Evolutionary conservation across 2,113 vertebrate species (phyloP).

Genomic region (Mormoops blainvillei): DNA sequence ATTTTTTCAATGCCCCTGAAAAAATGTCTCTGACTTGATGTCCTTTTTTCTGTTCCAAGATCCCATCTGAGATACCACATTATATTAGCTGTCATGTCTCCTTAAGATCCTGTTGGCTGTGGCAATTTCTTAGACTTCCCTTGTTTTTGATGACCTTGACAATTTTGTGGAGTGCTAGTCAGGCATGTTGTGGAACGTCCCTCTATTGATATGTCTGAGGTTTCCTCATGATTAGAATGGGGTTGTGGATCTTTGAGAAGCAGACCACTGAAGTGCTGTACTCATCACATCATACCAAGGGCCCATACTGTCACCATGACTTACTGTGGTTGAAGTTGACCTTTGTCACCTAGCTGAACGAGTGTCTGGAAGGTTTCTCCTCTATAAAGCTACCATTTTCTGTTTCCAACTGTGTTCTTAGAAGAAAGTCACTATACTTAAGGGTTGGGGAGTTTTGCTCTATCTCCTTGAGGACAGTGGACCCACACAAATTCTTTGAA

Average conservation of each 20-base stretch:
- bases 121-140: neutral
- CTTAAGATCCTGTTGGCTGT: neutral
- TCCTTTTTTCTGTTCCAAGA: neutral
- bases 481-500: neutral
- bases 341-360: neutral
- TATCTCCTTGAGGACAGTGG: neutral
- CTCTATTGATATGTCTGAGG: neutral
- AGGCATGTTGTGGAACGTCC: neutral
- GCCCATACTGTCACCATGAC: fast-evolving
- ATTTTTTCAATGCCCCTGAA: neutral
- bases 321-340: neutral
- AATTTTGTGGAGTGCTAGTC: neutral
- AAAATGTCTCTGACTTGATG: neutral
- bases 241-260: neutral
- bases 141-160: neutral
- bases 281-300: neutral
- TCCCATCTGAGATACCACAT: too few relatives aligned
- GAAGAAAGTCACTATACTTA: neutral
- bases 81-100: neutral
- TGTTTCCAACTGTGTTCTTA: too few relatives aligned
- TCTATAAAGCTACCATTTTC: too few relatives aligned
- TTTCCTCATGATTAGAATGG: neutral
- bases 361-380: neutral
- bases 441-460: neutral
- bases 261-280: too few relatives aligned